These are phyloP conservation scores for Echiichthys vipera DNA, from an alignment of 2,797 vertebrate species.

Conservation along the genomic window DNA sequence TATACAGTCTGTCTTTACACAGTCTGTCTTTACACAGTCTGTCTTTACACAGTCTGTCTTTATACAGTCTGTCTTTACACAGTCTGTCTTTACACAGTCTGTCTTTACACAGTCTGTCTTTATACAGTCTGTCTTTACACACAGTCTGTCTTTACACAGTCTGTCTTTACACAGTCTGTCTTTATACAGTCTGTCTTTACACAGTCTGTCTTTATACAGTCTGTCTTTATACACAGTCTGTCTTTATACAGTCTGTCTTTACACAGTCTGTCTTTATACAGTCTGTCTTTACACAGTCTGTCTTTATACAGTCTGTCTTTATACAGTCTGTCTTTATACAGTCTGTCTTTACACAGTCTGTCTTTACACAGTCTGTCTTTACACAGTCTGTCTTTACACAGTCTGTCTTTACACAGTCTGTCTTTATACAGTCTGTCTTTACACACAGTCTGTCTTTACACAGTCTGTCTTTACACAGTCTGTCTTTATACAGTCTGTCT, in stretches of 20 bases:
- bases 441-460: constrained; percentile 30
- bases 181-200: constrained; percentile 43
- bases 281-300: constrained; percentile 20
- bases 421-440: constrained; percentile 49
- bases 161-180: too few relatives aligned
- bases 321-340: constrained; percentile 47
- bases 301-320: too few relatives aligned
- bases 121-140: constrained; percentile 38
- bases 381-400: constrained; percentile 40
- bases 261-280: too few relatives aligned
- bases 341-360: constrained; percentile 45
- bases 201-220: too few relatives aligned
- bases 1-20: constrained; percentile 38
- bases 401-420: constrained; percentile 20
- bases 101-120: too few relatives aligned
- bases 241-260: constrained; percentile 27
- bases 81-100: constrained; percentile 52
- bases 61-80: constrained; percentile 38
- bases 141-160: constrained; percentile 56
- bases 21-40: constrained; percentile 52
- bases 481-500: too few relatives aligned
- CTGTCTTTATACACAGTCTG: constrained; percentile 25
- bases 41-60: too few relatives aligned
- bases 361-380: constrained; percentile 28
- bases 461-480: constrained; percentile 34